phyloP scores from a whole-genome alignment of 2,888 invertebrate species.

The Ophion obscuratus region DNA sequence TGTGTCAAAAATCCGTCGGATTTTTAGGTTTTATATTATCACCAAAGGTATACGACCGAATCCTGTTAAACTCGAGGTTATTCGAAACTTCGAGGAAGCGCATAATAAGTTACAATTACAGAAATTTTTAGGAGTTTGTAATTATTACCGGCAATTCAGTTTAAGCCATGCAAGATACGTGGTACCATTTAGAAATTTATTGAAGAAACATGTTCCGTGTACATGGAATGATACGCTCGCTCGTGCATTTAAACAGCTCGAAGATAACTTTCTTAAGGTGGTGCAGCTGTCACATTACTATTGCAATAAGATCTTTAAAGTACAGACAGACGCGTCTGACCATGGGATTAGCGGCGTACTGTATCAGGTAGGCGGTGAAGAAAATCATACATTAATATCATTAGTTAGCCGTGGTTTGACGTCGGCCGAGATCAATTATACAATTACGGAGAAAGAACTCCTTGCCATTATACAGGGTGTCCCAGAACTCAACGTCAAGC shows the following conservation, averaged over 20 bases:
- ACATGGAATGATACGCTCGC: constrained; percentile 45
- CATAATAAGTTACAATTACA: constrained; percentile 70
- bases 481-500: no score
- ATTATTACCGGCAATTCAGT: constrained; percentile 53
- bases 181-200: constrained; percentile 54
- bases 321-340: constrained; percentile 59
- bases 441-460: constrained; percentile 50
- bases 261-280: constrained; percentile 54
- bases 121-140: constrained; percentile 60
- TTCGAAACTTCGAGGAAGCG: constrained; percentile 69
- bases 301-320: constrained; percentile 28
- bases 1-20: constrained; percentile 51
- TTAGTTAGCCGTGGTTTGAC: constrained; percentile 14
- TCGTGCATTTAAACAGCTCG: constrained; percentile 52
- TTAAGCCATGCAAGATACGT: constrained; percentile 37
- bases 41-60: constrained; percentile 43
- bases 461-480: no score
- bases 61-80: constrained; percentile 61
- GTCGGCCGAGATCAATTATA: constrained; percentile 52
- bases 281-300: constrained; percentile 51
- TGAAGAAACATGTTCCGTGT: constrained; percentile 50
- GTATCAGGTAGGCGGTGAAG: constrained; percentile 38
- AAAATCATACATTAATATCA: neutral
- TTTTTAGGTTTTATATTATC: constrained; percentile 58
- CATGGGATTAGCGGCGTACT: constrained; percentile 65